Percentiles rank a stretch among this genome's conserved stretches.
phyloP scores from a whole-genome alignment of 2,888 invertebrate species.

The Sinodicranocentrus sp. region DNA sequence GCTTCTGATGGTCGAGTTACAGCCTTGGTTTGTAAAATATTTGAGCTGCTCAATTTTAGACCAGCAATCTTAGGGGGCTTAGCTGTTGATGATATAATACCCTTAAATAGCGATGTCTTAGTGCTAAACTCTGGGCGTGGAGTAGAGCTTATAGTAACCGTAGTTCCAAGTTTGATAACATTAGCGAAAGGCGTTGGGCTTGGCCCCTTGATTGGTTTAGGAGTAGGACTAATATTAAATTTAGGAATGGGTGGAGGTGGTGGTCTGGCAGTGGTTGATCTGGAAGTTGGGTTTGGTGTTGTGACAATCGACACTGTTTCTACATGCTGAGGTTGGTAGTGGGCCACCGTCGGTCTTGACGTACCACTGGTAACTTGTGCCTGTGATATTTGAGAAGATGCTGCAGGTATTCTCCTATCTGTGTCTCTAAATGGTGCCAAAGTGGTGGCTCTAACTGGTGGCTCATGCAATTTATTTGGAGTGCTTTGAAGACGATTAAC shows the following conservation, averaged over 20 bases:
- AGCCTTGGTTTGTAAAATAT: conserved; percentile 6
- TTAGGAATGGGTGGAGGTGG: conserved; percentile 65
- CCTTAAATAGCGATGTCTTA: conserved; percentile 59
- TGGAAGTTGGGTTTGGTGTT: conserved; percentile 54
- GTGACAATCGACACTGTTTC: conserved; percentile 65
- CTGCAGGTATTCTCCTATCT: conserved; percentile 50
- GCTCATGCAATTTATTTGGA: conserved; percentile 53
- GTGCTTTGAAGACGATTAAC: conserved; percentile 52
- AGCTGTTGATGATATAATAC: conserved; percentile 55
- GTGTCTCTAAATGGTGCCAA: conserved; percentile 38
- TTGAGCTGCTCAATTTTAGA: conserved; percentile 41
- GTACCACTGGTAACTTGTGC: conserved; percentile 57
- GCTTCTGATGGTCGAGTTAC: conserved; percentile 37
- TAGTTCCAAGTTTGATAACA: conserved; percentile 61
- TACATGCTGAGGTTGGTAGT: conserved; percentile 61
- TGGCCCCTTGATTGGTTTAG: conserved; percentile 64
- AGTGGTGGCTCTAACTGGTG: conserved; percentile 3
- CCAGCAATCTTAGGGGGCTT: conserved; percentile 47
- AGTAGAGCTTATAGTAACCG: conserved; percentile 56
- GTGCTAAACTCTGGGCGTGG: conserved; percentile 55
- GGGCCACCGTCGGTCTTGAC: conserved; percentile 38
- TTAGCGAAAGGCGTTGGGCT: conserved; percentile 63
- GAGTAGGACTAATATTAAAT: conserved; percentile 51
- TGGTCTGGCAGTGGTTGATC: conserved; percentile 52
- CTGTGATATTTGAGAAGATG: conserved; percentile 52